Percentiles rank a stretch among this genome's conserved stretches.
These are phyloP conservation scores for Agapostemon virescens DNA, from an alignment of 2,888 invertebrate species.

Conservation along the genomic window DNA sequence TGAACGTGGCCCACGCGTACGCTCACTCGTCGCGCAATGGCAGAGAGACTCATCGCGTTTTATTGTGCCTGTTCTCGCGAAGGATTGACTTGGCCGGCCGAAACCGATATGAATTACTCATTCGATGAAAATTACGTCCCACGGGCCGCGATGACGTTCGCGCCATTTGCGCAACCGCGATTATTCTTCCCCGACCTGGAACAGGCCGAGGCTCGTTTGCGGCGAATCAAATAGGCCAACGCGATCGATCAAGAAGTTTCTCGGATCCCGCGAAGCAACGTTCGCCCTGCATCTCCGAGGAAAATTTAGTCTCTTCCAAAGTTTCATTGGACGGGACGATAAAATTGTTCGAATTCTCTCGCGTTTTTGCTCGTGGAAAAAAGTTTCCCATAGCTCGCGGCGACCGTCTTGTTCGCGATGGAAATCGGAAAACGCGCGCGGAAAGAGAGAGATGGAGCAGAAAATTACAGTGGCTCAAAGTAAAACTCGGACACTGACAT, in stretches of 20 bases:
- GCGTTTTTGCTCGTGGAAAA: not conserved
- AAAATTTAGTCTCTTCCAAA: not conserved
- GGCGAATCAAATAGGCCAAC: not conserved
- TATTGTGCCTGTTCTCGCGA: conserved; percentile 20
- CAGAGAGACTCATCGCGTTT: conserved; percentile 11
- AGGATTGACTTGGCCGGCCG: conserved; percentile 29
- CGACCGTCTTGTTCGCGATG: too few species aligned
- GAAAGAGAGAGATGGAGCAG: too few species aligned
- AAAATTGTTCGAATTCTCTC: not conserved
- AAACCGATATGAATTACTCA: conserved; percentile 53
- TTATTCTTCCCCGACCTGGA: conserved; percentile 19
- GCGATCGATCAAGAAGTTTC: conserved; percentile 12
- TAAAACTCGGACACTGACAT: too few species aligned
- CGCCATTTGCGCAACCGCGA: conserved; percentile 19
- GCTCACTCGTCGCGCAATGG: conserved; percentile 38
- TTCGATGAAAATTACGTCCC: conserved; percentile 56
- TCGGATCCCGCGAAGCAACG: not conserved
- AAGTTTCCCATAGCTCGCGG: conserved; percentile 1
- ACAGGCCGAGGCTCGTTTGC: not conserved
- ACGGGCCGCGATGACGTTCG: conserved; percentile 18
- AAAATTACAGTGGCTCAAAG: too few species aligned
- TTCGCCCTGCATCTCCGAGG: not conserved
- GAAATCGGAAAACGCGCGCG: not conserved
- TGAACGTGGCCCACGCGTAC: conserved; percentile 41
- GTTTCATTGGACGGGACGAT: not conserved